phyloP scores from a whole-genome alignment of 2,113 vertebrate genomes.

The Platichthys stellatus region DNA sequence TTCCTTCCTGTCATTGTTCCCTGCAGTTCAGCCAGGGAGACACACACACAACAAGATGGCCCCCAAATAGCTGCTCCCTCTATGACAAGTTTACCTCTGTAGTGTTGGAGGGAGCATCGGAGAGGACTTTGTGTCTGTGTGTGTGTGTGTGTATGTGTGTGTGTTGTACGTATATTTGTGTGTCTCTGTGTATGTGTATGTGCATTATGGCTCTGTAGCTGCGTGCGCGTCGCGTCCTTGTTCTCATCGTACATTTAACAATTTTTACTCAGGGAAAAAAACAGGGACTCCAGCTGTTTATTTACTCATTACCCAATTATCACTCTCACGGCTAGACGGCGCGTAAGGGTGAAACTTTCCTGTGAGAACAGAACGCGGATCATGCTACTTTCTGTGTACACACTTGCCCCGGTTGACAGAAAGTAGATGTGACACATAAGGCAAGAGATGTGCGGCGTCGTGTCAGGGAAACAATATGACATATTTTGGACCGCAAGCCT shows the following conservation, averaged over 20 bases:
- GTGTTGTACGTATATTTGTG: not conserved
- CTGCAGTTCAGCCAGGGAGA: conserved; percentile 76
- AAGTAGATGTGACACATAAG: conserved; percentile 69
- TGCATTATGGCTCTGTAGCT: not conserved
- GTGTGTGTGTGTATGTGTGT: not conserved
- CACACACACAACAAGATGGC: conserved; percentile 71
- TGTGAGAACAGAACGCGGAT: conserved; percentile 66
- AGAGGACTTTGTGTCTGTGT: conserved; percentile 26
- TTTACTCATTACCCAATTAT: conserved; percentile 78
- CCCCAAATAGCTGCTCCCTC: conserved; percentile 72
- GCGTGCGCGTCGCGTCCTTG: not conserved
- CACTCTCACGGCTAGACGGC: conserved; percentile 50
- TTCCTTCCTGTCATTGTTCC: conserved; percentile 94
- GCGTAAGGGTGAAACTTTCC: conserved; percentile 63
- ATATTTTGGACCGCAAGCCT: conserved; percentile 65
- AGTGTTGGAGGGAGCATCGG: conserved; percentile 34
- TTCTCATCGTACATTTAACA: conserved; percentile 48
- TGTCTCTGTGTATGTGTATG: too few relatives aligned
- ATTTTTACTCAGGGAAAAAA: conserved; percentile 42
- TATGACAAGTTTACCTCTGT: conserved; percentile 73
- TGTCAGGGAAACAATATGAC: conserved; percentile 63
- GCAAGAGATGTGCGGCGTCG: conserved; percentile 57
- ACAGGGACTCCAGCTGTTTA: conserved; percentile 69
- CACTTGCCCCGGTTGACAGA: conserved; percentile 62
- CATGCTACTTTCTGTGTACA: conserved; percentile 55